Base-by-base conservation (phyloP, 2,888 invertebrate species). In the Masnerella sp. region DNA sequence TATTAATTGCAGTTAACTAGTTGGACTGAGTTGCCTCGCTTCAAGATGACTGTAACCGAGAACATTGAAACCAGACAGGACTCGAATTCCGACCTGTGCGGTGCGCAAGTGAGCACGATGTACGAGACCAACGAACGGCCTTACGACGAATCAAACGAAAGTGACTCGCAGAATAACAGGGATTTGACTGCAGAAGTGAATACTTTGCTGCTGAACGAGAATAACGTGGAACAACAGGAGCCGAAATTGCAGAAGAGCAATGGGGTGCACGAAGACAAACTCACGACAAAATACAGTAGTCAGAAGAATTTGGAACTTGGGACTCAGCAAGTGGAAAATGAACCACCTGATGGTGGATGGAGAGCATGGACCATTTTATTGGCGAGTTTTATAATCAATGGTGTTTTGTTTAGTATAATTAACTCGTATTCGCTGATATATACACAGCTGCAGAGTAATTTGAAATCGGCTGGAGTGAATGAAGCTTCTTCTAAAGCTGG, bases 401-500 rank as follows among this genome's bases (percentile, higher is more conserved):
- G 97, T 4, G 92, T 96, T 51, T 89, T 97, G 52, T 96, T 97
- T 87, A 96, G 97, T 43, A 92, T 96, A 40, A 96, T 97, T 82
- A 97, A 97, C 89, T 94, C 94, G 0, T 96, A 94, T 85, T 94
- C 96, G 78, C 92, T 96, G 20, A 90, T 96, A 76, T 95, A 94
- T 84, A 89, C 90, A 5, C 91, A 92, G 75, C 90, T 96, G 40
- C 90, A 91, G 79, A 89, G 91, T 49, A 90, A 91, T 80, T 88
- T 96, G 68, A 85, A 89, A 67, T 88, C 88, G n/a, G 89, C 90
- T 64, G 92, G 93, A 12, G 91, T 93, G 42, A 87, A 89, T 2
- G 93, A 94, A 80, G 92, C 94, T 0, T 92, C 94, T 22, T 93
- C 94, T 78, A 94, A 94, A 89, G 95, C 96, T 82, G 92, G 97